Evolutionary conservation across 2,113 vertebrate species (phyloP).

Genomic region (Cinclus mexicanus): DNA sequence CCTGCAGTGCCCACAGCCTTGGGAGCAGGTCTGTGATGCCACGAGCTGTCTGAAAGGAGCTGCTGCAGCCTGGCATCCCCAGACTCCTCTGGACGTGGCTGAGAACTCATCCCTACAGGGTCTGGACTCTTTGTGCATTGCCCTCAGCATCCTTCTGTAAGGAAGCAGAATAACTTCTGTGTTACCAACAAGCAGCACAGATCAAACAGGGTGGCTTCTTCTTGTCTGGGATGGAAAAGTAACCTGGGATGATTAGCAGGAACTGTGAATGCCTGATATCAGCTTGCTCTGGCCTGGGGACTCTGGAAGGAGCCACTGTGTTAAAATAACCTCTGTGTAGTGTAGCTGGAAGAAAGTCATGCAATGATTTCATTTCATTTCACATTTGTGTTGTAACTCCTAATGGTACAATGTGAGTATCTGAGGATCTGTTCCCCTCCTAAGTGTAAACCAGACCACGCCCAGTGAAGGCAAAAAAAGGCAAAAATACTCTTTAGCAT

Average conservation of each 20-base stretch:
- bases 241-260: not conserved
- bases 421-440: not conserved
- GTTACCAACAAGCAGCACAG: not conserved
- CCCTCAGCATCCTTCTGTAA: not conserved
- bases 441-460: not conserved
- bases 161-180: not conserved
- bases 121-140: not conserved
- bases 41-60: not conserved
- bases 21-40: not conserved
- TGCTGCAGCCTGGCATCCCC: not conserved
- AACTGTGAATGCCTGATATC: not conserved
- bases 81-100: rapidly evolving
- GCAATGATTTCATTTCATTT: not conserved
- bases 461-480: constrained; percentile 3
- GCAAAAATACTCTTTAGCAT: not conserved
- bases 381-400: not conserved
- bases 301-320: not conserved
- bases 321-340: not conserved
- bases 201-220: not conserved
- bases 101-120: not conserved
- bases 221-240: not conserved
- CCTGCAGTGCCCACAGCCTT: not conserved
- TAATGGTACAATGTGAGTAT: not conserved
- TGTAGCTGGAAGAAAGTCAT: not conserved
- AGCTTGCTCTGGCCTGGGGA: not conserved